Evolutionary conservation across 1,140 invertebrate species (phyloP), one percentile per base, ranked within the genome.

Genomic region (Belonocnema kinseyi): DNA sequence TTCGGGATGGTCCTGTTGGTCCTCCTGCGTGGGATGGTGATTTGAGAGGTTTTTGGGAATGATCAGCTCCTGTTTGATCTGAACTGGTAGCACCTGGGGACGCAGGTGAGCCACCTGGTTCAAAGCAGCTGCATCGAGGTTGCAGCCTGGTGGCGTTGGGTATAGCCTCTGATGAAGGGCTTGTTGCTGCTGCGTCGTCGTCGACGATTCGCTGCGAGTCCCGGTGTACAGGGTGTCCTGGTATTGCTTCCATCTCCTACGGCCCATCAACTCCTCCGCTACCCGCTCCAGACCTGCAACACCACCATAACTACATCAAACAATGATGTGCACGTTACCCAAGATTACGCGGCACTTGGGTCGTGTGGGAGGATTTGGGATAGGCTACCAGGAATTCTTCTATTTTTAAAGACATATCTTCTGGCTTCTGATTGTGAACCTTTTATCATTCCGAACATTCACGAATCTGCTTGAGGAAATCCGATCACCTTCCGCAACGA

Each of bases 181-280:
- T 80, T 83, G 84, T 78, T 83, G 81, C 75, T 79, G 80, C 79
- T 82, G 82, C 79, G 83, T 73, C 58, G 81, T 54, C 53, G 85
- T 78, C 76, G 86, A 77, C 77, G 83, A 94, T 94, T 94, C 94
- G 96, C 92, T 91, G 92, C 93, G 90, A 92, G 89, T 90, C 86
- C 91, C 93, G 90, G 92, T 93, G 91, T 93, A 93, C 92, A 95
- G 93, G 90, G 93, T 95, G 92, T 96, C 96, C 94, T 95, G 97
- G 91, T 96, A 97, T 92, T 96, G 94, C 94, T 95, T 96, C 95
- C 97, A 97, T 96, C 95, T 96, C 94, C 96, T 95, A 94, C 95
- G 94, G 93, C 96, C 97, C 95, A 97, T 97, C 93, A 97, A 96
- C 94, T 97, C 96, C 93, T 97, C 96, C 93, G 97, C 97, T 93